phyloP scores from a whole-genome alignment of 2,888 invertebrate species.

The Conomelus anceps region DNA sequence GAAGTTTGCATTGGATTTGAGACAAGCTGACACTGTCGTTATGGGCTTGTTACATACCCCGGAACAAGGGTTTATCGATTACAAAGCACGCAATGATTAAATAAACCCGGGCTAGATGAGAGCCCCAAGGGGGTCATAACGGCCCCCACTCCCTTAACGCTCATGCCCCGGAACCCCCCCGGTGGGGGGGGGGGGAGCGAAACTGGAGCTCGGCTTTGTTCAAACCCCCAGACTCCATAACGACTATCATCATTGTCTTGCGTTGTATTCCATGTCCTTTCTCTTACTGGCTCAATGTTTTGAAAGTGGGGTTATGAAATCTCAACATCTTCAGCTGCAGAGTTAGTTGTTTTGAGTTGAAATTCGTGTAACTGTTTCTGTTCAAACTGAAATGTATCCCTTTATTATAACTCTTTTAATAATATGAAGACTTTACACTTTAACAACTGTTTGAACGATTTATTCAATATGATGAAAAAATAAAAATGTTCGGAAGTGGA shows the following conservation, averaged over 20 bases:
- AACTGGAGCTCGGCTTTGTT: neutral
- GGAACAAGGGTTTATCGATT: slow-evolving; percentile 22
- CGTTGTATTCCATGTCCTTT: neutral
- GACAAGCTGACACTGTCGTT: neutral
- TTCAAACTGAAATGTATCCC: no score
- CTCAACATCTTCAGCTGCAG: neutral
- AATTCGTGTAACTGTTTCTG: neutral
- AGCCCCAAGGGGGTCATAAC: slow-evolving; percentile 23
- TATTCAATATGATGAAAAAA: no score
- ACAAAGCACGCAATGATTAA: slow-evolving; percentile 26
- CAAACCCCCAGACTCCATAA: neutral
- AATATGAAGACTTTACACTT: neutral
- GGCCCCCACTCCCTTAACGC: neutral
- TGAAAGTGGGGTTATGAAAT: neutral
- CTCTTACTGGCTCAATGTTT: neutral
- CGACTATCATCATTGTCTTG: neutral
- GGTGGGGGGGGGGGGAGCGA: neutral
- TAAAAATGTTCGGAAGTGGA: no score
- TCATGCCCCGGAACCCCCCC: neutral
- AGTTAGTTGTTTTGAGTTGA: neutral
- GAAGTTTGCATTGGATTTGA: neutral
- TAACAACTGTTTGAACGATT: no score
- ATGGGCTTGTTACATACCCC: neutral
- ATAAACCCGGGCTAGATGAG: slow-evolving; percentile 24
- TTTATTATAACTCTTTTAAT: no score